Base-by-base conservation (phyloP, 2,797 vertebrate genomes). In the Gymnopithys bicolor region DNA sequence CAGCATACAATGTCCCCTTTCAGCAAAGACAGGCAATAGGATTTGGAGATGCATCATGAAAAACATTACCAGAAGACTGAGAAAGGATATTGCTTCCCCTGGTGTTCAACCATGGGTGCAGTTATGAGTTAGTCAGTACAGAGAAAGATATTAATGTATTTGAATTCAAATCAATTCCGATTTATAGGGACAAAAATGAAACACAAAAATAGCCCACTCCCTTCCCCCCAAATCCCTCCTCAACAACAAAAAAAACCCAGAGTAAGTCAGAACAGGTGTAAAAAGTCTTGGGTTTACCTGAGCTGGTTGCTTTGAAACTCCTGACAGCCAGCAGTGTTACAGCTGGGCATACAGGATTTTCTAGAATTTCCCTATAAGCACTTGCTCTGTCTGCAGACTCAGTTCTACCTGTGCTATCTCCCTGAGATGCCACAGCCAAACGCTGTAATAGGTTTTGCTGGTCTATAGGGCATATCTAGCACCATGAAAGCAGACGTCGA, bases 201-300 rank as follows among this genome's bases (percentile, higher is more conserved):
- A 56, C 13, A 56, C 11, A 80, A 37, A 66, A 66, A 43, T 4
- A 69, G 18, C 21, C 22, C 59, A 5, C 6, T 74, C 24, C 6
- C 35, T 73, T 28, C 22, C 8, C 8, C 5, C 7, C 2, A 2
- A 1, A 7, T 37, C 11, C 25, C 12, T 53, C 23, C 9, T 15
- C n/a, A 87, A 23, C 8, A 55, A 35, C 8, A 37, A 28, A 28
- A 49, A 32, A 32, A n/a, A 3, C 5, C 11, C 19, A 68, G 33
- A 55, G 33, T 46, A 68, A 79, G 15, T 4, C 23, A 83, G 17
- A 74, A 70, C 6, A 74, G 3, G 7, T 39, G 7, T 80, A 63
- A 67, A 70, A 37, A 78, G 25, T 10, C 30, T 43, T 66, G 7
- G 14, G 32, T 84, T 62, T 80, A 74, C 14, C 14, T 10, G 2